Conservation (phyloP, 2,797 vertebrate species). For the Crenichthys baileyi region DNA sequence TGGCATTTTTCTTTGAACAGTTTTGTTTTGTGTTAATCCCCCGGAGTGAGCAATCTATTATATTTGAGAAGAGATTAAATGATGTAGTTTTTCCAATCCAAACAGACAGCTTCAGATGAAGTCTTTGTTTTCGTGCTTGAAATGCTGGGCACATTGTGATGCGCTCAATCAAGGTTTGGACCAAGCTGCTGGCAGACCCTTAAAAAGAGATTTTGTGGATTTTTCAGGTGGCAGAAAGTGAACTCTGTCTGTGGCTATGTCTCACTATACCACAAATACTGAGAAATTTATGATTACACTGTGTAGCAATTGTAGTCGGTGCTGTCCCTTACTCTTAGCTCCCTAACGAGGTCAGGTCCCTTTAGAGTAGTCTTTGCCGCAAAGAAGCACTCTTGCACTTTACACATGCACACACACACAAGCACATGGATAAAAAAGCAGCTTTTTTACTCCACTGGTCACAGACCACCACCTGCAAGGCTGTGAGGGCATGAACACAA, state of each 20-base stretch:
- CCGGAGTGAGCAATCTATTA: slow-evolving; percentile 55
- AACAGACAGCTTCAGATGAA: slow-evolving; percentile 37
- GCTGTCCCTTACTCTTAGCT: slow-evolving; percentile 40
- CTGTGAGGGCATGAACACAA: slow-evolving; percentile 71
- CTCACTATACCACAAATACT: slow-evolving; percentile 47
- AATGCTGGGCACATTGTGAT: slow-evolving; percentile 67
- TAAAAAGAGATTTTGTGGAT: slow-evolving; percentile 73
- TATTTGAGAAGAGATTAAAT: slow-evolving; percentile 51
- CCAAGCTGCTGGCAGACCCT: slow-evolving; percentile 64
- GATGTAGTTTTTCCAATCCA: slow-evolving; percentile 34
- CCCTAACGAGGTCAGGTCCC: slow-evolving; percentile 67
- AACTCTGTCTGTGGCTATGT: slow-evolving; percentile 55
- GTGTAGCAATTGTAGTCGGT: slow-evolving; percentile 50
- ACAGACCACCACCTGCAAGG: slow-evolving; percentile 77
- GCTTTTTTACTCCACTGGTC: slow-evolving; percentile 55
- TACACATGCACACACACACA: slow-evolving; percentile 24
- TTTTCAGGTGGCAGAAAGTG: slow-evolving; percentile 58
- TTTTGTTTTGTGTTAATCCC: slow-evolving; percentile 57
- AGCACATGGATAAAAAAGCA: slow-evolving; percentile 29
- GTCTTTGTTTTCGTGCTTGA: slow-evolving; percentile 55
- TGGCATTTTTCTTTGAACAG: slow-evolving; percentile 51
- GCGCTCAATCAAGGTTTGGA: slow-evolving; percentile 72
- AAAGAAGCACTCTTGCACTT: slow-evolving; percentile 29
- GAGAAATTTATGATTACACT: slow-evolving; percentile 60
- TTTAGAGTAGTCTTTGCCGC: slow-evolving; percentile 41